Evolutionary conservation across 2,888 invertebrate genomes (phyloP).

Genomic region (Apantesis nais): DNA sequence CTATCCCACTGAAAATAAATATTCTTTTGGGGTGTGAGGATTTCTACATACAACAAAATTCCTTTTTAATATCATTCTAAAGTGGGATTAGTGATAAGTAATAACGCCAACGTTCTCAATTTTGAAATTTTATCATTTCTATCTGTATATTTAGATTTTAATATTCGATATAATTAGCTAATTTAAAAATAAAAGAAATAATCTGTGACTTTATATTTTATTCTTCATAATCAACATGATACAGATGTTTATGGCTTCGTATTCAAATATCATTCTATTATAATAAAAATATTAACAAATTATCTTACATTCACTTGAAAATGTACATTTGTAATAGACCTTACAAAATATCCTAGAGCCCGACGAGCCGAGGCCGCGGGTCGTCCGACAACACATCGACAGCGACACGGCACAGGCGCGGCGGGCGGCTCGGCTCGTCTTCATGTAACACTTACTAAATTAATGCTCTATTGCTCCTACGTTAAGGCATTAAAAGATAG

Average conservation of each 20-base stretch:
- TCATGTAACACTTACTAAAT: constrained; percentile 69
- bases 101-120: no score
- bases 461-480: constrained; percentile 68
- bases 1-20: no score
- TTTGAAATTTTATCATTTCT: no score
- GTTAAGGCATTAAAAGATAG: constrained; percentile 65
- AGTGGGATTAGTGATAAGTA: no score
- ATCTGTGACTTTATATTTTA: constrained; percentile 75
- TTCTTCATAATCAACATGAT: constrained; percentile 83
- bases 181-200: background rate
- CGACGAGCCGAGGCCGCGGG: constrained; percentile 58
- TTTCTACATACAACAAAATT: no score
- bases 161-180: constrained; percentile 30
- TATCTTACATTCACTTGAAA: constrained; percentile 85
- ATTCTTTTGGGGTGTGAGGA: no score
- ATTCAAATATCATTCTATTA: constrained; percentile 82
- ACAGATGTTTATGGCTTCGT: constrained; percentile 85
- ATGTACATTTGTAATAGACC: constrained; percentile 83
- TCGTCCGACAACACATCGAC: background rate
- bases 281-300: constrained; percentile 86
- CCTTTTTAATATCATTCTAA: no score
- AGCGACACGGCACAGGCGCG: constrained; percentile 24
- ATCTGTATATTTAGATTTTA: background rate
- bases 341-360: constrained; percentile 78
- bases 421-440: constrained; percentile 60